Evolutionary conservation across 2,797 vertebrate genomes (phyloP), one percentile per base, ranked within the genome.

Genomic region (Smutsia gigantea): DNA sequence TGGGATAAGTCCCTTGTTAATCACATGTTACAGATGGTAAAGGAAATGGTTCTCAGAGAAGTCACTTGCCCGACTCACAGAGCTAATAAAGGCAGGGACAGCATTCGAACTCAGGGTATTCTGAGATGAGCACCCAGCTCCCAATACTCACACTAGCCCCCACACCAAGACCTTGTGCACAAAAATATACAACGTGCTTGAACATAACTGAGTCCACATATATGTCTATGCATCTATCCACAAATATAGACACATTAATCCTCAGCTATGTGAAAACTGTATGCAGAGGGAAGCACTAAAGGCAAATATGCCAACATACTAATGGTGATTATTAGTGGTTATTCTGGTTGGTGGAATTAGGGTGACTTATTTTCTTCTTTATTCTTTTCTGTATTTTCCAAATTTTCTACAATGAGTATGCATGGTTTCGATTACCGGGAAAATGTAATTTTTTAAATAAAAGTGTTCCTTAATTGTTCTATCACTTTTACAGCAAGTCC

Each of bases 381-480:
- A 46, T 77, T 94, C 55, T 79, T 85, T 55, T 53, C 13, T 92
- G 5, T 77, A 27, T 55, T 93, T 96, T 78, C 55, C 77, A 69
- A 84, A 31, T 53, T 78, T 88, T 93, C 68, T 92, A 46, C 23
- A 87, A 59, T 21, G 19, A 74, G n/a, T 3, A 69, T 74, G 34
- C 1, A 34, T 53, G 61, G 23, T 29, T 87, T 61, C 74, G 1
- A 14, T 77, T 64, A 85, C 11, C 46, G 37, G 31, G 75, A 82
- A 64, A 27, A 37, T 83, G 31, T 39, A 83, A 29, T 9, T 75
- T 92, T 78, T 82, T 49, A 82, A 68, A 23, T 17, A 42, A 82
- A 74, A n/a, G 18, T 31, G 4, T n/a, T 55, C 27, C 21, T 61
- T 79, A 21, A 5, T 57, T 92, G 37, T 66, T 69, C 9, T 71